Base-by-base conservation (phyloP, 2,113 vertebrate species). In the Notarius quadriscutis region DNA sequence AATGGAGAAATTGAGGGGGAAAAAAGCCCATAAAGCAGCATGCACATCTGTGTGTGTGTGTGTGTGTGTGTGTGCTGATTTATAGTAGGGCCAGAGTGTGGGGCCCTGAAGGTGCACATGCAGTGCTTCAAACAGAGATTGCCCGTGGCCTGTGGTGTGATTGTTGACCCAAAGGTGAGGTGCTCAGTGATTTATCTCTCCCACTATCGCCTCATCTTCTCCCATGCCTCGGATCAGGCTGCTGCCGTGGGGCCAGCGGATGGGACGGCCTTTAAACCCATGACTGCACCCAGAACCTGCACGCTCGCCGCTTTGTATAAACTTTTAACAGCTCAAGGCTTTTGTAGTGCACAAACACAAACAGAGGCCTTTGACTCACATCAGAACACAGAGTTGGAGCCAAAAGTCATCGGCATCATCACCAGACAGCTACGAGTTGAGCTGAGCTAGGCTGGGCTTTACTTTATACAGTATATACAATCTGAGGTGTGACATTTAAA, bases 61-160 rank as follows among this genome's bases (percentile, higher is more conserved):
- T 48, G 60, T 80, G 62, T 89, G 85, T 87, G 88, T 91, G 83
- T 93, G 93, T 94, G 93, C 94, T 96, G 95, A 96, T 95, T 95
- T 96, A 96, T 95, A 93, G 94, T 90, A 84, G 93, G 95, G 94
- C 94, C 94, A 96, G 90, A 94, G 94, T 93, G 94, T 93, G 91
- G 93, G 93, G 94, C 93, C 95, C 95, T 94, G 93, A 90, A 95
- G 94, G 94, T 94, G 93, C 93, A 93, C 92, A 95, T 92, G 91
- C 94, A 94, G 92, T 95, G 94, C 93, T 95, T 96, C 94, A 96
- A 95, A 95, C 93, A 95, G 92, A 96, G 94, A 96, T 96, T 95
- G 95, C 93, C 86, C 90, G 91, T 95, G 94, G 95, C 95, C 94
- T 95, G 93, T 94, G 92, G 92, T 94, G 94, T 94, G 94, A 96